Conservation (phyloP, 1,140 invertebrate genomes). For the Lanistes nyassanus region DNA sequence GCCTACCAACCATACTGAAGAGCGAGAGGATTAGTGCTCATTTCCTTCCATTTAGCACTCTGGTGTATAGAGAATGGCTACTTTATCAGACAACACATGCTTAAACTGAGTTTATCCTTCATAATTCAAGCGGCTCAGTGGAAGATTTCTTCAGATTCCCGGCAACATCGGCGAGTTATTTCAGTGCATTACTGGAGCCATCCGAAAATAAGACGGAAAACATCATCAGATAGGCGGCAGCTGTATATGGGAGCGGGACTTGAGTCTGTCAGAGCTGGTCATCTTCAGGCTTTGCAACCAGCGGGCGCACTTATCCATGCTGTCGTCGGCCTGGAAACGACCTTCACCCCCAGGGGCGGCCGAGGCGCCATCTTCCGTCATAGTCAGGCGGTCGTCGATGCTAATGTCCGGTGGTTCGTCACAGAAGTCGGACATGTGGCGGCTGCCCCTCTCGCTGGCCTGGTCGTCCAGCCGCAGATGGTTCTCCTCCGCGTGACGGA, state of each 20-base stretch:
- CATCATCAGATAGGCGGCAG: constrained; percentile 46
- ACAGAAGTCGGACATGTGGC: constrained; percentile 22
- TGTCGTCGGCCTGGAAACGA: constrained; percentile 31
- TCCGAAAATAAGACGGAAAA: constrained; percentile 2
- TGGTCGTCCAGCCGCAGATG: constrained; percentile 26
- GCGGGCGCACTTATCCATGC: constrained; percentile 48
- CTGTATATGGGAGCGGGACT: constrained; percentile 52
- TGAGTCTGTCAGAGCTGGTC: constrained; percentile 44
- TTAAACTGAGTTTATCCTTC: too few species aligned
- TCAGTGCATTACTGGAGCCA: too few species aligned
- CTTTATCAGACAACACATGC: too few species aligned
- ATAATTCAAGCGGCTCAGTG: too few species aligned
- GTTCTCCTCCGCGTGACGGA: constrained; percentile 30
- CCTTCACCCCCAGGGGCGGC: constrained; percentile 8
- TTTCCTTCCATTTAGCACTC: too few species aligned
- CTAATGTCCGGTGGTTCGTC: constrained; percentile 21
- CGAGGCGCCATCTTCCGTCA: constrained; percentile 17
- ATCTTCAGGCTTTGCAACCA: constrained; percentile 51
- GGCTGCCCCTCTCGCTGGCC: constrained; percentile 26
- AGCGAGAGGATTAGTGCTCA: too few species aligned
- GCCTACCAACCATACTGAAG: too few species aligned
- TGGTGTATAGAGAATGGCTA: too few species aligned
- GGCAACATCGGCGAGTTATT: too few species aligned
- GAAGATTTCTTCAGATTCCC: too few species aligned
- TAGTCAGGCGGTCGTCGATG: constrained; percentile 14